Base-by-base conservation (phyloP, 2,888 invertebrate species). In the Apomyelois bistriatella region DNA sequence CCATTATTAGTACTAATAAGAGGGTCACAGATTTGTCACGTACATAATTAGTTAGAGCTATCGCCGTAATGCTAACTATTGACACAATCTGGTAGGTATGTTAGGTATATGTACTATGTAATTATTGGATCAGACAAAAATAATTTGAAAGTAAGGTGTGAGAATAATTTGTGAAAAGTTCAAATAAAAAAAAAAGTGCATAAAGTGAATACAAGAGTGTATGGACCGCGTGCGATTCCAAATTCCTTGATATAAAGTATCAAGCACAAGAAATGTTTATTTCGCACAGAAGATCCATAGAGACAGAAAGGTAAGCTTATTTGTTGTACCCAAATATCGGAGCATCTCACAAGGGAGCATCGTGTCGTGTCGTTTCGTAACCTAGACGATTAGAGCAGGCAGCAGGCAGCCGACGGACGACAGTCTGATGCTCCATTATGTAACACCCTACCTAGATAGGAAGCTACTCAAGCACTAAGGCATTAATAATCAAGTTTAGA, bases 391-490 rank as follows among this genome's bases (percentile, higher is more conserved):
- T 60, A 65, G 65, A 61, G 62, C 62, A 65, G 58, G 58, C 60
- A 57, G 64, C 65, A 61, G 58, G 64, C 65, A 61, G 62, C 61
- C 61, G 68, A 32, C 32, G 66, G 37, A 38, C 65, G 62, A 67
- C 64, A 61, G 63, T 62, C 61, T 66, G 66, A 68, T 66, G 65
- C 62, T 69, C 58, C 58, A 70, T 80, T 79, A 79, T 78, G 75
- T 79, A 79, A 80, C 69, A 70, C 63, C 62, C 57, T n/a, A 58
- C 57, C 63, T 61, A 62, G 58, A 60, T 60, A 32, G 32, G 10
- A 40, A 40, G 60, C 66, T 66, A 63, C 63, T 61, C 57, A 67
- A 65, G 60, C 59, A 60, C 59, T 65, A 65, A 64, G 57, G 58
- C 58, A 55, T 59, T 52, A 52, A 52, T 58, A 58, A 66, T 67